phyloP scores from a whole-genome alignment of 2,113 vertebrate genomes.

The Pygoscelis antarcticus region DNA sequence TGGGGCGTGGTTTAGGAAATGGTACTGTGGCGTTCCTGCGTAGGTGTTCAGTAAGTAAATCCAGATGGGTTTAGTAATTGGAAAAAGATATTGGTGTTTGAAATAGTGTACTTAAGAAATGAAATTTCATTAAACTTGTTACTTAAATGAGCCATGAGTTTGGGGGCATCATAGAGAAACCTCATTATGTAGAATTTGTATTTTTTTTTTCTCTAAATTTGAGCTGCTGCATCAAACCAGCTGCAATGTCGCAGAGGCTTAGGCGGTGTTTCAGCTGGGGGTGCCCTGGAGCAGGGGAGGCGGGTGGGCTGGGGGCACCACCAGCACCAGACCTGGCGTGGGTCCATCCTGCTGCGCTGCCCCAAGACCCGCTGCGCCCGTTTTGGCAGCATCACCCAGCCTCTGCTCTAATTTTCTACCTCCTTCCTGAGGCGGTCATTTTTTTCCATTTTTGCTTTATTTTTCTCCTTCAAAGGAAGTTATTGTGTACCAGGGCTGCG shows the following conservation, averaged over 20 bases:
- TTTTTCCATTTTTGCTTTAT: fast-evolving
- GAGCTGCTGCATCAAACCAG: background rate
- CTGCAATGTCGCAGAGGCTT: background rate
- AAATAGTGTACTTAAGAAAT: background rate
- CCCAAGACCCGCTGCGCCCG: fast-evolving
- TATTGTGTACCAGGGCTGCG: fast-evolving
- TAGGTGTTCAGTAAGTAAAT: background rate
- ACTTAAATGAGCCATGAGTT: background rate
- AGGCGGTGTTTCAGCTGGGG: background rate
- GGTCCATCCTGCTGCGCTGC: background rate
- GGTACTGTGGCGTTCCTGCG: background rate
- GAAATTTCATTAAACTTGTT: background rate
- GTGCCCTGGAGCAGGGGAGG: background rate
- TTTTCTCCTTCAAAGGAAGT: background rate
- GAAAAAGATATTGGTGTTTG: background rate
- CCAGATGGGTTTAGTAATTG: background rate
- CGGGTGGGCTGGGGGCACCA: background rate
- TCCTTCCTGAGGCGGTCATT: background rate
- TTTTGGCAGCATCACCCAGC: background rate
- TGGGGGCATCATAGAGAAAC: background rate
- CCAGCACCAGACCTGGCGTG: background rate
- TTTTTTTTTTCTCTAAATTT: background rate
- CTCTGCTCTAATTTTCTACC: background rate
- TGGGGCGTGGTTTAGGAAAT: background rate
- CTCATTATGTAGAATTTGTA: fast-evolving